A percentile compares a stretch with the other conserved stretches of the same genome.
These are phyloP conservation scores for Heteromormyrus szaboi DNA, from an alignment of 2,797 vertebrate species.

Conservation along the genomic window DNA sequence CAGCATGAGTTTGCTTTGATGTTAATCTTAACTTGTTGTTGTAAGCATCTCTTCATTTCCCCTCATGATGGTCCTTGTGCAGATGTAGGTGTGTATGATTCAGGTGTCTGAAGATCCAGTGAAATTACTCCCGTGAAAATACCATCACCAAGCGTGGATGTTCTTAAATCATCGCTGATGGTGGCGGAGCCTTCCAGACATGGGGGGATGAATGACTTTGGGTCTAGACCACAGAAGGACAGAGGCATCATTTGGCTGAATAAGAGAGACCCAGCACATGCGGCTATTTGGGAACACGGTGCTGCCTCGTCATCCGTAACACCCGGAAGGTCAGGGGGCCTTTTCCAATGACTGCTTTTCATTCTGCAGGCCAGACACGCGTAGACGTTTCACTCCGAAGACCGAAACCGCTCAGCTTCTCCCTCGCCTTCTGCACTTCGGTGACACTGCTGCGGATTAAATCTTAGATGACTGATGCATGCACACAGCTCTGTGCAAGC, in stretches of 20 bases:
- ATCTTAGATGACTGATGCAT: constrained; percentile 1
- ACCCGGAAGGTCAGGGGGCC: background rate
- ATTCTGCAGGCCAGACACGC: background rate
- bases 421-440: background rate
- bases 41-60: background rate
- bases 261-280: background rate
- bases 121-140: background rate
- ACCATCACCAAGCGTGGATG: background rate
- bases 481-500: background rate
- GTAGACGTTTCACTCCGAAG: background rate
- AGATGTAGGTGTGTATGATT: background rate
- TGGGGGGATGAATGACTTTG: background rate
- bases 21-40: background rate
- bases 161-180: background rate
- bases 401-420: background rate
- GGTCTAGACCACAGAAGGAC: background rate
- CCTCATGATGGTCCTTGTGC: background rate
- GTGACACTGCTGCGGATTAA: background rate
- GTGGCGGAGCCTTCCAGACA: background rate
- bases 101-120: background rate
- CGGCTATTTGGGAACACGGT: background rate
- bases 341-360: background rate
- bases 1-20: background rate
- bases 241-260: background rate
- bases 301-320: background rate